Conservation (phyloP, 2,113 vertebrate genomes). For the Chlorocebus sabaeus region DNA sequence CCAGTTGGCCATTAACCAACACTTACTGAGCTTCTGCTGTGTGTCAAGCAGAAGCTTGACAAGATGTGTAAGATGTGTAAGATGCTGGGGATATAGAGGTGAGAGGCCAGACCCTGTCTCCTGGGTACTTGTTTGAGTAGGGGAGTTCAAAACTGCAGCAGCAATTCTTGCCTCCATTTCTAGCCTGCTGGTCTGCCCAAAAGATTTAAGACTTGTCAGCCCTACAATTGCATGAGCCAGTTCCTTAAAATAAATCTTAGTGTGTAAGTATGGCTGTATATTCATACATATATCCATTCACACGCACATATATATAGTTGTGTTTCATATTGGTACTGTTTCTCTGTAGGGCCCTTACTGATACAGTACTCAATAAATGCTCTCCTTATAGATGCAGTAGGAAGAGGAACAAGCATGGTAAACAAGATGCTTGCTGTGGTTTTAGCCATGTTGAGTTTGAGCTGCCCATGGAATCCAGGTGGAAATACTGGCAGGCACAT, state of each 20-base stretch:
- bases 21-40: not conserved
- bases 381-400: not conserved
- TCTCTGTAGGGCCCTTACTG: not conserved
- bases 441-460: not conserved
- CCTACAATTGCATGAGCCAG: not conserved
- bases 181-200: not conserved
- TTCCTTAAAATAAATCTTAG: conserved; percentile 11
- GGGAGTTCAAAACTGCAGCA: not conserved
- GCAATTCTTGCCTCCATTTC: not conserved
- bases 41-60: not conserved
- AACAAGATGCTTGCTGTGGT: not conserved
- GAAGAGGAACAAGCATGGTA: not conserved
- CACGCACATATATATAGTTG: not conserved
- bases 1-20: not conserved
- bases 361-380: not conserved
- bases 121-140: not conserved
- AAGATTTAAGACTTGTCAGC: not conserved
- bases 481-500: not conserved
- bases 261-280: not conserved
- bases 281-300: not conserved
- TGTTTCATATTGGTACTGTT: not conserved
- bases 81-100: not conserved
- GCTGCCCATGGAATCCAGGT: not conserved
- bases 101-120: not conserved
- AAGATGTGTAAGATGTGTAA: not conserved